A percentile compares a stretch with the other conserved stretches of the same genome.
Conservation (phyloP, 2,113 vertebrate genomes). For the Haemorhous mexicanus region DNA sequence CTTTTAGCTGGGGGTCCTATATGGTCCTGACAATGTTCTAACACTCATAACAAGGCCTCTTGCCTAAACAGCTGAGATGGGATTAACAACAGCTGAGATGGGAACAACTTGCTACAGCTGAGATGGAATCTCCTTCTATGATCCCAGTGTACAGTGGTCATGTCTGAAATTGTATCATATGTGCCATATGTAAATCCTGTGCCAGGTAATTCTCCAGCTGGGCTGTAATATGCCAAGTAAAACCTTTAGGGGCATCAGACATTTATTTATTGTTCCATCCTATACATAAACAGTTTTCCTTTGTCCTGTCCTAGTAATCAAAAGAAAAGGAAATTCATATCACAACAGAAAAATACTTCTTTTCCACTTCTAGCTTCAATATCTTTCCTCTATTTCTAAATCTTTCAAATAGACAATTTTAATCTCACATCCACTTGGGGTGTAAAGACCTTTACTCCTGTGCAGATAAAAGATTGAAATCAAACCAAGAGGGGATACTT, state of each 20-base stretch:
- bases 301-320: background rate
- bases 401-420: background rate
- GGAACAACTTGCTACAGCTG: background rate
- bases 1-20: background rate
- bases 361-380: background rate
- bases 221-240: background rate
- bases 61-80: background rate
- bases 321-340: background rate
- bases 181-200: background rate
- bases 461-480: constrained; percentile 1
- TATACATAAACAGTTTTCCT: background rate
- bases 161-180: background rate
- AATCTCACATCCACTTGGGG: background rate
- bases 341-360: background rate
- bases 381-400: background rate
- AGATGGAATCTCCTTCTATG: background rate
- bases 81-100: no score
- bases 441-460: background rate
- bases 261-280: background rate
- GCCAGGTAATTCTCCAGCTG: background rate
- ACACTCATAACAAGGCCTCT: background rate
- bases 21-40: background rate
- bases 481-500: background rate
- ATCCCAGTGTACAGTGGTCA: background rate
- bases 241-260: background rate